Evolutionary conservation across 1,140 invertebrate genomes (phyloP).

Genomic region (Idris sp.): DNA sequence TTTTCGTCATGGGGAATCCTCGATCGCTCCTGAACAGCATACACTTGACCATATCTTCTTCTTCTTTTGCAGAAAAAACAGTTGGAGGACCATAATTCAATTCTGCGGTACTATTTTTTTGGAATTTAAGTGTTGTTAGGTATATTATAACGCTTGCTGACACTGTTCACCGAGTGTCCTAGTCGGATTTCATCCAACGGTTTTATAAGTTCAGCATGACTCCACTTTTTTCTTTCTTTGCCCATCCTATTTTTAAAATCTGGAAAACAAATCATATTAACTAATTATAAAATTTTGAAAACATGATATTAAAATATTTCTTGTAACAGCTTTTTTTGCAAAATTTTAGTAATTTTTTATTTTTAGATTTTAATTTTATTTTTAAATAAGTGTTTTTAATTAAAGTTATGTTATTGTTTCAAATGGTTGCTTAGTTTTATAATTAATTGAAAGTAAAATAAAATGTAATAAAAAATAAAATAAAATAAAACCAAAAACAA

Average conservation of each 20-base stretch:
- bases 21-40: slow-evolving; percentile 51
- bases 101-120: slow-evolving; percentile 5
- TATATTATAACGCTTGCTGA: slow-evolving; percentile 9
- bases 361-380: no score
- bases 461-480: no score
- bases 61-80: slow-evolving; percentile 8
- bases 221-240: not conserved
- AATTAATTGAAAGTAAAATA: no score
- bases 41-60: slow-evolving; percentile 8
- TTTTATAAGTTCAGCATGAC: slow-evolving; percentile 1
- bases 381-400: no score
- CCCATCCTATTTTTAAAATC: slow-evolving; percentile 1
- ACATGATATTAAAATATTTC: no score
- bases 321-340: no score
- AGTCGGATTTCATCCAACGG: slow-evolving; percentile 9
- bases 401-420: no score
- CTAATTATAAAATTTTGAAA: no score
- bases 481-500: no score
- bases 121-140: slow-evolving; percentile 14
- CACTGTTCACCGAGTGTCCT: not conserved
- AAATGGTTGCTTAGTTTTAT: no score
- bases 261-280: no score
- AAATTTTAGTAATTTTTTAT: no score
- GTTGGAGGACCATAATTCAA: slow-evolving; percentile 13
- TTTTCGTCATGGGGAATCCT: slow-evolving; percentile 69